phyloP scores from a whole-genome alignment of 92 coral and sea anemone genomes.

The Siderastrea siderea region DNA sequence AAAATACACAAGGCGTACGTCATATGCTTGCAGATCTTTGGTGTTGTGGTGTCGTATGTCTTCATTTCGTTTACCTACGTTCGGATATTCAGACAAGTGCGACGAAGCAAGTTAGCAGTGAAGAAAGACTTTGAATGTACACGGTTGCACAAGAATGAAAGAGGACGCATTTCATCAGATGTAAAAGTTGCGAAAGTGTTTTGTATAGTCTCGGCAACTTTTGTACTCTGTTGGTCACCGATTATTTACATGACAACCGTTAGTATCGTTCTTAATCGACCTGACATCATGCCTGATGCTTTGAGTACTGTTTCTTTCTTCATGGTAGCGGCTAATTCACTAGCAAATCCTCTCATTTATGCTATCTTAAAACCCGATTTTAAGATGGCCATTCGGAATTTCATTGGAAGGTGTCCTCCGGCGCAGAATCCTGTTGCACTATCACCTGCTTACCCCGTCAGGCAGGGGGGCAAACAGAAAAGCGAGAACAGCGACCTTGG shows the following conservation, averaged over 20 bases:
- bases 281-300: constrained; percentile 60
- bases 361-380: constrained; percentile 86
- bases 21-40: constrained; percentile 64
- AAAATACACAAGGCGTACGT: constrained; percentile 66
- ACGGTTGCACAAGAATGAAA: too few species aligned
- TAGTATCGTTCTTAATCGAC: constrained; percentile 22
- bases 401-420: neutral
- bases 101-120: constrained; percentile 25
- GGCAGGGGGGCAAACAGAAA: too few species aligned
- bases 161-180: too few species aligned
- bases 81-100: constrained; percentile 67
- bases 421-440: neutral
- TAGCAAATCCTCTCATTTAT: constrained; percentile 76
- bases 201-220: constrained; percentile 62
- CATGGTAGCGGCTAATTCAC: constrained; percentile 74
- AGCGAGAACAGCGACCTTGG: too few species aligned
- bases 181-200: constrained; percentile 29
- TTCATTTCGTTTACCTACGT: constrained; percentile 64
- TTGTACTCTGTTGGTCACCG: constrained; percentile 82
- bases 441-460: too few species aligned
- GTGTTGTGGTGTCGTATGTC: constrained; percentile 72
- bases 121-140: too few species aligned
- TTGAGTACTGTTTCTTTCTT: constrained; percentile 64
- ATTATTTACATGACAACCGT: constrained; percentile 81
- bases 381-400: constrained; percentile 50